Evolutionary conservation across 2,113 vertebrate species (phyloP).

Genomic region (Tylochromis polylepis): DNA sequence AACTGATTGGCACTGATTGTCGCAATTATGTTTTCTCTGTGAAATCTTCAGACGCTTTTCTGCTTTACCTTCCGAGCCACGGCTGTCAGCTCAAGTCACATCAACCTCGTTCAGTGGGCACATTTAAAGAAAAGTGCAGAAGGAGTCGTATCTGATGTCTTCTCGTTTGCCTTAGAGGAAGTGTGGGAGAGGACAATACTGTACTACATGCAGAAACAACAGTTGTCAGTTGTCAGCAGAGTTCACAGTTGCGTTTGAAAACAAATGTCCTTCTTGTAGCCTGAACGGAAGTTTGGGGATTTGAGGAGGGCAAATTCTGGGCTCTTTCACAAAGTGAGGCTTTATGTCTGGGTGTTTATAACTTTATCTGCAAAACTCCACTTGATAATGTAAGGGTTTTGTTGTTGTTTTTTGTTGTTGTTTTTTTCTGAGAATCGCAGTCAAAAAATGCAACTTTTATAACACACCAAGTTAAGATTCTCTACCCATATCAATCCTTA

Average conservation of each 20-base stretch:
- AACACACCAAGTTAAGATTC: not conserved
- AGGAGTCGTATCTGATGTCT: constrained; percentile 18
- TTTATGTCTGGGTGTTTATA: not conserved
- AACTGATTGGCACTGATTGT: constrained; percentile 38
- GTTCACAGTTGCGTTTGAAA: constrained; percentile 27
- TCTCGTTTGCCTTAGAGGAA: constrained; percentile 14
- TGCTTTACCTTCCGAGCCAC: not conserved
- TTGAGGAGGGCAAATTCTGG: not conserved
- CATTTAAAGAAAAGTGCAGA: not conserved
- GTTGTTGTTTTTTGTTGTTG: not conserved
- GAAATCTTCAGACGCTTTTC: constrained; percentile 25
- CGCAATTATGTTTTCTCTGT: constrained; percentile 11
- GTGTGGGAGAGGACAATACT: constrained; percentile 30
- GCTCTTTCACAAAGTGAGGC: not conserved
- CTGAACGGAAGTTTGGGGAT: not conserved
- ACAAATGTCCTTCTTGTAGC: constrained; percentile 19
- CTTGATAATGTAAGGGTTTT: not conserved
- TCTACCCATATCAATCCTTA: not conserved
- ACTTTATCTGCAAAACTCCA: not conserved
- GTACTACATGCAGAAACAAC: not conserved
- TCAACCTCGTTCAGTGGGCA: not conserved
- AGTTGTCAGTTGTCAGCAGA: constrained; percentile 36
- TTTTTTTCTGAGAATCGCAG: not conserved
- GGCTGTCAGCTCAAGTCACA: constrained; percentile 30
- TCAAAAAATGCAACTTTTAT: not conserved